Evolutionary conservation across 2,888 invertebrate genomes (phyloP), one percentile per base, ranked within the genome.

Genomic region (Augochlorella aurata): DNA sequence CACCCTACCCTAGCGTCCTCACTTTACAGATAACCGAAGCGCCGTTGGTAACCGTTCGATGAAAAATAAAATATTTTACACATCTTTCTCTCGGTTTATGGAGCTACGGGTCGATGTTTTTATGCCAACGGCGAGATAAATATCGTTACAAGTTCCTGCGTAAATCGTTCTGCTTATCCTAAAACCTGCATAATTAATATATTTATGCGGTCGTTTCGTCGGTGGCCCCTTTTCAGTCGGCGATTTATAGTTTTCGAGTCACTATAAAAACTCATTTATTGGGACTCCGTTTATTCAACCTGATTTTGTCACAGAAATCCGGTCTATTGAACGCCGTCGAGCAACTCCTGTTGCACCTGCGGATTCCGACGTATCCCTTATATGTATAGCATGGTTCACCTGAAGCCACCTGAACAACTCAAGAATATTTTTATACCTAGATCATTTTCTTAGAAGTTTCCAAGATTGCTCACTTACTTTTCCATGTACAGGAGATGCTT

Each of bases 61-160:
- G 65, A 29, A 50, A 71, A 74, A 61, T 85, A 79, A 83, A 74
- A 79, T 63, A 79, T 77, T 83, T 83, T 83, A 81, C 73, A 74
- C 38, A 66, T 81, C 81, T 66, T 61, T 78, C 70, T 61, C 73
- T 18, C 49, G 49, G 69, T 83, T 83, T 83, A 83, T 75, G 66
- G 73, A 44, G 58, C n/a, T 65, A 12, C 21, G 14, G 14, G 63
- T 12, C 58, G 50, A 63, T 73, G 66, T 76, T 79, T 70, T 78
- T 81, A 68, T 77, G 18, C 61, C 47, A 21, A 14, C n/a, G 29
- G 7, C n/a, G 54, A 72, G 65, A 71, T 77, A 83, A 83, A 77
- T 81, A 78, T 75, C 70, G 50, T 50, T 61, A 68, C 74, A 61
- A 52, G 63, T 81, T 73, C 16, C 61, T 29, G 21, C 47, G 44